Percentiles rank a stretch among this genome's conserved stretches.
These are phyloP conservation scores for Acleris sparsana DNA, from an alignment of 2,888 invertebrate species.

Conservation along the genomic window DNA sequence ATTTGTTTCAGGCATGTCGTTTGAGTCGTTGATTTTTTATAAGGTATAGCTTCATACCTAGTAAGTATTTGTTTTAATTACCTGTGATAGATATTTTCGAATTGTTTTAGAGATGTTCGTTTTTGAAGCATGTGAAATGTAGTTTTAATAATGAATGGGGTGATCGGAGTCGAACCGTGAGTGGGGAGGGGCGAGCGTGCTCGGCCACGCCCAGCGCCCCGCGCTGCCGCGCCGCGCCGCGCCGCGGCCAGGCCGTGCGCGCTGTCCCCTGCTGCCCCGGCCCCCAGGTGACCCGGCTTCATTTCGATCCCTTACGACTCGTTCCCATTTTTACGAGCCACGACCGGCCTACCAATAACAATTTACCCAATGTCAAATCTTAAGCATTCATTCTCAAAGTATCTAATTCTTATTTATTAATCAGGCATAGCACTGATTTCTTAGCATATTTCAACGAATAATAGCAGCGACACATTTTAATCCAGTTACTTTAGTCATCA, in stretches of 20 bases:
- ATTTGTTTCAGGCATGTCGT: constrained; percentile 26
- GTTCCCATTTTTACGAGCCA: background rate
- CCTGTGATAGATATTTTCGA: constrained; percentile 3
- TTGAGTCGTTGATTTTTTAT: constrained; percentile 24
- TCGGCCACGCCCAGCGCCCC: constrained; percentile 43
- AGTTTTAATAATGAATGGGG: background rate
- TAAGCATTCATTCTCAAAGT: background rate
- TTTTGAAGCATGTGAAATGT: constrained; percentile 1
- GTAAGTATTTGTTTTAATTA: constrained; percentile 15
- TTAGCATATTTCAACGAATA: too few relatives aligned
- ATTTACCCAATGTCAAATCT: background rate
- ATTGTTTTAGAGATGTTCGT: constrained; percentile 7
- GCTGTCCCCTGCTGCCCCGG: constrained; percentile 6
- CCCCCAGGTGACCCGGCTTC: background rate
- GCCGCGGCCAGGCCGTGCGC: constrained; percentile 9
- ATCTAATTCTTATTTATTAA: too few relatives aligned
- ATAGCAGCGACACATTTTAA: too few relatives aligned
- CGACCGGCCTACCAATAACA: background rate
- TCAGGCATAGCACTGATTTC: too few relatives aligned
- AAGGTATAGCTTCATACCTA: background rate
- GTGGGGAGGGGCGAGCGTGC: constrained; percentile 37
- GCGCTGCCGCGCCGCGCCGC: constrained; percentile 21
- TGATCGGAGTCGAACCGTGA: constrained; percentile 10
- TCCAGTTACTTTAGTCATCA: too few relatives aligned
- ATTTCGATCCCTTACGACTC: constrained; percentile 14